Percentiles rank a stretch among this genome's conserved stretches.
Evolutionary conservation across 2,113 vertebrate species (phyloP).

Genomic region (Otus sunia): DNA sequence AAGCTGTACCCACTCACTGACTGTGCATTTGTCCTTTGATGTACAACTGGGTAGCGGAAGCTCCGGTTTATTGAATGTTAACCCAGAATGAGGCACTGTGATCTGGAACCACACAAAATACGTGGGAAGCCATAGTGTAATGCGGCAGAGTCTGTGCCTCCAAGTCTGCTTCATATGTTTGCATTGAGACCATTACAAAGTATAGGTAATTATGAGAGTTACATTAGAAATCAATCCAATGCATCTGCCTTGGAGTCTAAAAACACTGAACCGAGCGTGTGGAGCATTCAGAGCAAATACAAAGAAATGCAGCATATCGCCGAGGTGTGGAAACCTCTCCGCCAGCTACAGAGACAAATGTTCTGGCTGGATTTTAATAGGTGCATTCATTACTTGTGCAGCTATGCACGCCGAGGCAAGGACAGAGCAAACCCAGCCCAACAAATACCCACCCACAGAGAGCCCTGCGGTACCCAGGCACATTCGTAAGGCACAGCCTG

Average conservation of each 20-base stretch:
- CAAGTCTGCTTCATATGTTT: not conserved
- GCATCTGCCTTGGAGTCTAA: not conserved
- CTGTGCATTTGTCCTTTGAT: not conserved
- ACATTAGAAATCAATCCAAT: not conserved
- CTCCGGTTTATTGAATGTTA: not conserved
- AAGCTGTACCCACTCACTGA: not conserved
- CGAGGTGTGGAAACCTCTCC: not conserved
- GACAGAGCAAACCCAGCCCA: not conserved
- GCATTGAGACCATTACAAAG: not conserved
- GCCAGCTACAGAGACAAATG: not conserved
- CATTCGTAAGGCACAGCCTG: not conserved
- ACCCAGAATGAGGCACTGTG: not conserved
- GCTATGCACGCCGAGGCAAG: not conserved
- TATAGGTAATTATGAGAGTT: not conserved
- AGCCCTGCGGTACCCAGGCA: not conserved
- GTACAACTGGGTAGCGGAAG: not conserved
- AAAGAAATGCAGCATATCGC: not conserved
- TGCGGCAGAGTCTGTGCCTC: rapidly evolving
- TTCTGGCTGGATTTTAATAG: not conserved
- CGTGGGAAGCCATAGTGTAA: rapidly evolving
- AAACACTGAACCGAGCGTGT: rapidly evolving
- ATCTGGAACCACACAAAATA: not conserved
- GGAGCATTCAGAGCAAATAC: not conserved
- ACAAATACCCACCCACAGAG: rapidly evolving
- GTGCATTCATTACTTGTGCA: not conserved